Base-by-base conservation (phyloP, 2,113 vertebrate genomes). In the Oriolus oriolus region DNA sequence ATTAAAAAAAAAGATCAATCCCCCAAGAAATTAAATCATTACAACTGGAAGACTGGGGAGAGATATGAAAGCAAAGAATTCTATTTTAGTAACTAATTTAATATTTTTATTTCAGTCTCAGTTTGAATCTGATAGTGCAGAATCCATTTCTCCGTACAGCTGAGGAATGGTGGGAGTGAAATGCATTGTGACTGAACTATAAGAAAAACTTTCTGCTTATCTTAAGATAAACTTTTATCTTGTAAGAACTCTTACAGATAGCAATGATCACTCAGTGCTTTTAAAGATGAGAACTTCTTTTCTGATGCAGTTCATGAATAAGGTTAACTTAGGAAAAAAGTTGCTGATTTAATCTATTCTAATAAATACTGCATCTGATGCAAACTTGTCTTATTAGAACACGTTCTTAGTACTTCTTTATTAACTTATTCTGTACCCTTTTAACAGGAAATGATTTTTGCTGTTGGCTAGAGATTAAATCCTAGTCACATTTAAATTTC, bases 21-120 rank as follows among this genome's bases (percentile, higher is more conserved):
- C 6, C 20, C 13, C 10, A 39, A 3, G 41, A 53, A 33, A 6
- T 0, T 5, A 65, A 56, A 52, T 52, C 0, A 1, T 79, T 77
- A 19, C 3, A 31, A 5, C 35, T 2, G 1, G 50, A 66, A 14
- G 16, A 49, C 27, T 70, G 30, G 11, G 33, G 33, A 57, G 13
- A 50, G 31, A 27, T 6, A 54, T 17, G 19, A 84, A 86, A 86
- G 7, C 27, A 52, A 66, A 19, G 1, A 11, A 27, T 77, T 73
- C 10, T 44, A 45, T 81, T 88, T 47, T 57, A 52, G 19, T 50
- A 63, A 52, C 24, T 83, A 69, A 8, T 53, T 21, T 56, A 64
- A 17, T 64, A 39, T 39, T 64, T 93, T 64, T 89, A 6, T 93
- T 74, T 28, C 12, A 27, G 4, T 85, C 35, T 87, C 10, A 27